These are phyloP conservation scores for Lasioglossum albipes DNA, from an alignment of 1,140 invertebrate species.

Conservation along the genomic window DNA sequence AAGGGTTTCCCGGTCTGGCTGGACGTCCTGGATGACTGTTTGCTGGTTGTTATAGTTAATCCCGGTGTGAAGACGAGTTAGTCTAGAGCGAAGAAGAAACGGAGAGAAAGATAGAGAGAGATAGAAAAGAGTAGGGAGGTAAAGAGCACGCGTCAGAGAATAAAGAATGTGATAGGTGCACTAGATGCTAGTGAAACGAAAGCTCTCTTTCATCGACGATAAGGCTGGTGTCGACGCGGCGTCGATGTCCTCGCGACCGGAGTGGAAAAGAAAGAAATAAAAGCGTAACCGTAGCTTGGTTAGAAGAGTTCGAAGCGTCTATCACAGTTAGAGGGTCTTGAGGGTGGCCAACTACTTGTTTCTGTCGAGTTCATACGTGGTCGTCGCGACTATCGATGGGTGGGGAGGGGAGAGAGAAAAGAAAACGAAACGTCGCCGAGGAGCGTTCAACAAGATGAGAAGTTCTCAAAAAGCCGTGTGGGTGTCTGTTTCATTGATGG, in stretches of 20 bases:
- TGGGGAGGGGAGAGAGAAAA: background rate
- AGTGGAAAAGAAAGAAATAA: background rate
- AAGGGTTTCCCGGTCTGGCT: no score
- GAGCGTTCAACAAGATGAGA: constrained; percentile 4
- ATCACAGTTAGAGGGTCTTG: background rate
- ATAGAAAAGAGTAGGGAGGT: background rate
- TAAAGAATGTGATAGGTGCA: background rate
- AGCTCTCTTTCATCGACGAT: no score
- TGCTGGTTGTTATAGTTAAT: background rate
- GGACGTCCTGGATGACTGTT: no score
- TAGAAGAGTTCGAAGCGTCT: background rate
- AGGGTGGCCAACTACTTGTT: background rate
- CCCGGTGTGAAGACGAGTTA: constrained; percentile 6
- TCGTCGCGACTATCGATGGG: background rate
- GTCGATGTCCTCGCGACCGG: background rate
- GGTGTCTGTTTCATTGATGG: background rate
- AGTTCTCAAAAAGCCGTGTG: constrained; percentile 18
- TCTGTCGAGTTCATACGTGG: no score
- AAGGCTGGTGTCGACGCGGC: background rate
- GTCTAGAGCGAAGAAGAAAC: background rate
- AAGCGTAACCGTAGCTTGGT: background rate
- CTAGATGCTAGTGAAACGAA: background rate
- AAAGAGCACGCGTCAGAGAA: background rate
- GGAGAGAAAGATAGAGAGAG: background rate
- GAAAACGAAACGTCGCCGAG: background rate